Conservation (phyloP, 2,888 invertebrate genomes). For the Hemistola chrysoprasaria region DNA sequence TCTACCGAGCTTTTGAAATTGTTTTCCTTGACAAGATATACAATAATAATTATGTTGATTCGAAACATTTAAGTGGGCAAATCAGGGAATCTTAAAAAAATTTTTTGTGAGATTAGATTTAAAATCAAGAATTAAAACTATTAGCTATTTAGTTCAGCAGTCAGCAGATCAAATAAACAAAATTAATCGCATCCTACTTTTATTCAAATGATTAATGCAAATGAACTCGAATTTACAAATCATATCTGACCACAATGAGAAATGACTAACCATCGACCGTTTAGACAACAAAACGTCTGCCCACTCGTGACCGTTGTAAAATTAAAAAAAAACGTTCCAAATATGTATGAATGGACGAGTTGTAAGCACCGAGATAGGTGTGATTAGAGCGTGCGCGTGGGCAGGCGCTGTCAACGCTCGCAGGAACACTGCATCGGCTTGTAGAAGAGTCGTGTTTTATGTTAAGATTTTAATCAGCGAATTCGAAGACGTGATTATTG, state of each 20-base stretch:
- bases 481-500: conserved; percentile 17
- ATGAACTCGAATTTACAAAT: conserved; percentile 18
- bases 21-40: too few species aligned
- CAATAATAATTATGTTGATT: too few species aligned
- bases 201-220: conserved; percentile 16
- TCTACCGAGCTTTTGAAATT: conserved; percentile 3
- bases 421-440: conserved; percentile 46
- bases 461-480: conserved; percentile 32
- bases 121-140: too few species aligned
- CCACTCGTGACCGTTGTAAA: conserved; percentile 57
- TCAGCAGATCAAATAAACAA: conserved; percentile 3
- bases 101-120: too few species aligned
- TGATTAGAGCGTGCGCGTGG: conserved; percentile 76
- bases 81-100: too few species aligned
- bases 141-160: too few species aligned
- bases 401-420: conserved; percentile 70
- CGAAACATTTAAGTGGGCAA: too few species aligned
- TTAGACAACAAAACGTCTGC: conserved; percentile 62
- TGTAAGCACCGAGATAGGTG: conserved; percentile 62
- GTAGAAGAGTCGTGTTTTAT: conserved; percentile 46
- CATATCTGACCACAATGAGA: conserved; percentile 24
- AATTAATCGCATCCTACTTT: conserved; percentile 1
- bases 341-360: conserved; percentile 70
- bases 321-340: conserved; percentile 58
- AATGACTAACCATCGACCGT: conserved; percentile 50